Base-by-base conservation (phyloP, 2,113 vertebrate species). In the Carlito syrichta region DNA sequence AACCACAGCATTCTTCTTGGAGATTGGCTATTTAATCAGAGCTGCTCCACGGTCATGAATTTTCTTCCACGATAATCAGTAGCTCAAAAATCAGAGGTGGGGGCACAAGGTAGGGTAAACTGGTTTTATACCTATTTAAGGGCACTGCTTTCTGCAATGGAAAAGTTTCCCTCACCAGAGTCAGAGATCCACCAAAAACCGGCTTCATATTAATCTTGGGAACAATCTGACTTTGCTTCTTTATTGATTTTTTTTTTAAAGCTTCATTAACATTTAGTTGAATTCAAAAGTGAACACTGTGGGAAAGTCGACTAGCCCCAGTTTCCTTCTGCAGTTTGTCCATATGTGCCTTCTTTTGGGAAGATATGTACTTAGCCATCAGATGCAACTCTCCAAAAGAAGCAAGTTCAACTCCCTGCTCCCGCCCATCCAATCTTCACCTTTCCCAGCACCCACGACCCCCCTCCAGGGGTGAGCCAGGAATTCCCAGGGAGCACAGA, bases 201-300 rank as follows among this genome's bases (percentile, higher is more conserved):
- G 4, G 82, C 93, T 93, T 88, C 71, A 82, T 11, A 22, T 54
- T 82, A 95, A 89, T 94, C 93, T 97, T 50, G 30, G 48, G 66
- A 85, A 89, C 78, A 87, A 95, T 86, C 56, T 96, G 52, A 71
- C 68, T 96, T 79, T 54, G 69, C 68, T 86, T 83, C 66, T 62
- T 95, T 68, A 62, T 50, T 77, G 71, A n/a, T 78, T 85, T 62
- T 87, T 88, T 74, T 74, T 95, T 52, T 17, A 30, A 96, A 88
- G 35, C 8, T 78, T 84, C 86, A 58, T 76, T 93, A 84, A 77
- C 56, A 95, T 73, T 69, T 35, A 95, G 63, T 79, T 58, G 94
- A 96, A 91, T 87, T 69, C 54, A 88, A 97, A 86, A 74, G 58
- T n/a, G 76, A 93, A 88, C 84, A 50, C 32, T 48, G 54, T 79